Percentiles rank a stretch among this genome's conserved stretches.
These are phyloP conservation scores for Hydractinia echinata DNA, from an alignment of 30 jellyfish, hydroid and myxozoan genomes.

Conservation along the genomic window DNA sequence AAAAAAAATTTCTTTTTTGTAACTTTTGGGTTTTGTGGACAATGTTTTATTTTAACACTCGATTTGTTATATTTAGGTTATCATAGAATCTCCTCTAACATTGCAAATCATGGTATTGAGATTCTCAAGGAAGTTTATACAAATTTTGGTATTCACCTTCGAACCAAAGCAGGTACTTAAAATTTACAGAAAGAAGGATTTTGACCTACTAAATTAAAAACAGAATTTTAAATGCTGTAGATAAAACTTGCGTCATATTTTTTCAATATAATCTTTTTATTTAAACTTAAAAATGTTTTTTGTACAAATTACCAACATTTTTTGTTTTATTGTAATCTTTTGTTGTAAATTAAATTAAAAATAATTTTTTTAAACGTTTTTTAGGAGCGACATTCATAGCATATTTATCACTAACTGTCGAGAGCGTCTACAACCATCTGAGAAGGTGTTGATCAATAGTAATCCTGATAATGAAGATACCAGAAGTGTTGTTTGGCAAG, in stretches of 20 bases:
- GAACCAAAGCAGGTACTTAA: slow-evolving; percentile 59
- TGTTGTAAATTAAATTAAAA: too few relatives aligned
- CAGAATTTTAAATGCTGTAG: too few relatives aligned
- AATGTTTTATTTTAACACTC: slow-evolving; percentile 12
- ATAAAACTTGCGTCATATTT: too few relatives aligned
- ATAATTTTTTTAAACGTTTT: not conserved
- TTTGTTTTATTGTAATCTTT: too few relatives aligned
- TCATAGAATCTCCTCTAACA: slow-evolving; percentile 62
- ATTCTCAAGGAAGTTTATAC: slow-evolving; percentile 77
- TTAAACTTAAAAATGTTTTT: too few relatives aligned
- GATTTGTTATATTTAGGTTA: slow-evolving; percentile 37
- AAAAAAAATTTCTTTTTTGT: not conserved
- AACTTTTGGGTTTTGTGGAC: not conserved
- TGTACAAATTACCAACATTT: too few relatives aligned
- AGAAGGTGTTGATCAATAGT: slow-evolving; percentile 48
- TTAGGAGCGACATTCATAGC: slow-evolving; percentile 73
- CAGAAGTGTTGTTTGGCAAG: slow-evolving; percentile 31
- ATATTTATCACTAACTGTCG: slow-evolving; percentile 69
- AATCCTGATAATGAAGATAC: slow-evolving; percentile 15
- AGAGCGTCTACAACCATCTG: slow-evolving; percentile 66
- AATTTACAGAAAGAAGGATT: not conserved
- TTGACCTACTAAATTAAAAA: too few relatives aligned
- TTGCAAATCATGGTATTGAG: slow-evolving; percentile 71
- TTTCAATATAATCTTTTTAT: too few relatives aligned
- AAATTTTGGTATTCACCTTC: slow-evolving; percentile 66